A percentile compares a stretch with the other conserved stretches of the same genome.
Conservation (phyloP, 2,113 vertebrate genomes). For the Cromileptes altivelis region DNA sequence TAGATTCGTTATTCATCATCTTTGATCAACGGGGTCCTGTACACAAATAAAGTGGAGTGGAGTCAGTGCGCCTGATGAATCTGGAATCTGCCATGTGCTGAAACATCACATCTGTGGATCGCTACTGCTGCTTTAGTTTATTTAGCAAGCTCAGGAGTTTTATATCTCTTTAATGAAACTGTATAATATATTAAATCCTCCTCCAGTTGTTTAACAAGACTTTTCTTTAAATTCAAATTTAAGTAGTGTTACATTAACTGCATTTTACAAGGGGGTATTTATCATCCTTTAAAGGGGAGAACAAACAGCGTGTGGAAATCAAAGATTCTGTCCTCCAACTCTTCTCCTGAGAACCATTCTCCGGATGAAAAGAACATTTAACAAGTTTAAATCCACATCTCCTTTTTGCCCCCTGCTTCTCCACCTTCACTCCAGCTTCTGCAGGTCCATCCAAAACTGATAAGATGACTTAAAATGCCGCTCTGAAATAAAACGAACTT, state of each 20-base stretch:
- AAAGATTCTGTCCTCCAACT: slow-evolving; percentile 31
- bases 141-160: slow-evolving; percentile 61
- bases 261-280: not conserved
- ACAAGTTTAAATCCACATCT: slow-evolving; percentile 21
- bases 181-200: slow-evolving; percentile 13
- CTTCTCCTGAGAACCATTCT: not conserved
- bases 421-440: slow-evolving; percentile 13
- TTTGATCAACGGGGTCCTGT: slow-evolving; percentile 67
- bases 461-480: slow-evolving; percentile 57
- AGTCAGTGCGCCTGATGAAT: slow-evolving; percentile 39
- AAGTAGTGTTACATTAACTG: slow-evolving; percentile 25
- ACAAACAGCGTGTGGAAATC: slow-evolving; percentile 1
- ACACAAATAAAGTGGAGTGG: slow-evolving; percentile 55
- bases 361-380: slow-evolving; percentile 30
- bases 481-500: slow-evolving; percentile 64
- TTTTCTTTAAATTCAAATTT: slow-evolving; percentile 30
- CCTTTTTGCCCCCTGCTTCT: not conserved
- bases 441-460: slow-evolving; percentile 34
- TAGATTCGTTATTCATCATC: slow-evolving; percentile 78
- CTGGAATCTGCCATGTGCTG: slow-evolving; percentile 52
- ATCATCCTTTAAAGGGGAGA: slow-evolving; percentile 44
- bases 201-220: slow-evolving; percentile 31
- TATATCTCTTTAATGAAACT: slow-evolving; percentile 48
- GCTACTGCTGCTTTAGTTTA: slow-evolving; percentile 38
- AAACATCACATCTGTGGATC: slow-evolving; percentile 51